Conservation (phyloP, 2,888 invertebrate species). For the Acanthosepion esculentum region DNA sequence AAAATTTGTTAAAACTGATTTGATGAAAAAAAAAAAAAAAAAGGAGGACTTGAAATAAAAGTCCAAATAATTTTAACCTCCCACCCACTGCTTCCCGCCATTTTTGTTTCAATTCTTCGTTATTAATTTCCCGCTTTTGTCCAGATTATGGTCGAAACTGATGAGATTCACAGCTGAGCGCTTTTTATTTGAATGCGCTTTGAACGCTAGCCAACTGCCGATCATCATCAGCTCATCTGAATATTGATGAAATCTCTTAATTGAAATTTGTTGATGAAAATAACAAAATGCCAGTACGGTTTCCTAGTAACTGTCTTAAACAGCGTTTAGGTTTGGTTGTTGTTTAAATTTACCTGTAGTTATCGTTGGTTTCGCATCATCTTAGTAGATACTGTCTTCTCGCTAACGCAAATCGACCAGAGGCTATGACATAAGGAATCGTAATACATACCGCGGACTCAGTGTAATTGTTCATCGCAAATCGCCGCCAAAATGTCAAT, state of each 20-base stretch:
- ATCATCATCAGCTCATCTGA: background rate
- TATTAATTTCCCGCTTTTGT: constrained; percentile 10
- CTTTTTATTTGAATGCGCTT: constrained; percentile 13
- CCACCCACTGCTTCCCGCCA: too few relatives aligned
- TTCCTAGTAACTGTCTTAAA: background rate
- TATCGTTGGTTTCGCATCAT: background rate
- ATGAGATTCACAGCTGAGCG: constrained; percentile 33
- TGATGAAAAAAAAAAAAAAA: background rate
- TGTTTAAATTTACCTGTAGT: background rate
- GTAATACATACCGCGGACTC: too few relatives aligned
- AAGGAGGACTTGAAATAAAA: background rate
- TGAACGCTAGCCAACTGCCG: background rate
- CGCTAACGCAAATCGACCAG: too few relatives aligned
- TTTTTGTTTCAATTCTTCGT: background rate
- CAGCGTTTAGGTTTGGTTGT: background rate
- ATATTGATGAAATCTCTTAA: background rate
- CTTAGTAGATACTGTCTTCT: background rate
- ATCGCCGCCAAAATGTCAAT: too few relatives aligned
- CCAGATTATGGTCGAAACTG: background rate
- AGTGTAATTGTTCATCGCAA: too few relatives aligned
- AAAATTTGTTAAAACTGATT: background rate
- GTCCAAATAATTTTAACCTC: background rate
- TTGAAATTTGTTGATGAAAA: constrained; percentile 33
- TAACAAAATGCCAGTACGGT: background rate
- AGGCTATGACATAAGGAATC: too few relatives aligned